Evolutionary conservation across 2,888 invertebrate genomes (phyloP), one percentile per base, ranked within the genome.

Genomic region (Abrostola tripartita): DNA sequence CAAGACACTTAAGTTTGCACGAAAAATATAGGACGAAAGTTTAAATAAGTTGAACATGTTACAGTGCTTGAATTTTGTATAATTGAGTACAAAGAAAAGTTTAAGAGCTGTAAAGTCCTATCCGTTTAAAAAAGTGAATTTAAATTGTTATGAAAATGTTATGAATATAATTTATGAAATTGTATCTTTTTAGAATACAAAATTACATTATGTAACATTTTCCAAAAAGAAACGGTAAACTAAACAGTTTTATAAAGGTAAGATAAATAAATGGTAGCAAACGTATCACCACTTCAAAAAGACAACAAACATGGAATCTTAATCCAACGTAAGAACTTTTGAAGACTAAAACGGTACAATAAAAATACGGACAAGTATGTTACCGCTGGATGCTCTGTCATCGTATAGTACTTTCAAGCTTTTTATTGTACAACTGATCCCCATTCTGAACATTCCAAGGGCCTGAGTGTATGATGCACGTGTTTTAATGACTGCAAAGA

Each of bases 371-470:
- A 69, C 54, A 63, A 69, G 67, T 65, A 71, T 63, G 36, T 65
- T 57, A 78, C 61, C 62, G 69, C 54, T 65, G 65, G 37, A 71
- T 56, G 66, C 65, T 65, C 82, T 79, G 77, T 79, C 79, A 76
- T 79, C 80, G 60, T 79, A 57, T 63, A 68, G 62, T 76, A 65
- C 77, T 67, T 71, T 69, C 65, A 76, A 78, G 77, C 61, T 76
- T 79, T 83, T 88, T 88, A 84, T 82, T 86, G 80, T 75, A 74
- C 68, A 76, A 80, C 76, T 81, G 83, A 83, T 85, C 82, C 78
- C 74, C 84, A 88, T 89, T 85, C 85, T 85, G 83, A 81, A 73
- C 88, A 91, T 91, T 87, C 91, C 91, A 76, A 86, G 79, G 68
- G 81, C 82, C 87, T 90, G 91, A 91, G 81, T 86, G 81, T 82